A percentile compares a stretch with the other conserved stretches of the same genome.
phyloP scores from a whole-genome alignment of 2,797 vertebrate species.

The Tinamus major region DNA sequence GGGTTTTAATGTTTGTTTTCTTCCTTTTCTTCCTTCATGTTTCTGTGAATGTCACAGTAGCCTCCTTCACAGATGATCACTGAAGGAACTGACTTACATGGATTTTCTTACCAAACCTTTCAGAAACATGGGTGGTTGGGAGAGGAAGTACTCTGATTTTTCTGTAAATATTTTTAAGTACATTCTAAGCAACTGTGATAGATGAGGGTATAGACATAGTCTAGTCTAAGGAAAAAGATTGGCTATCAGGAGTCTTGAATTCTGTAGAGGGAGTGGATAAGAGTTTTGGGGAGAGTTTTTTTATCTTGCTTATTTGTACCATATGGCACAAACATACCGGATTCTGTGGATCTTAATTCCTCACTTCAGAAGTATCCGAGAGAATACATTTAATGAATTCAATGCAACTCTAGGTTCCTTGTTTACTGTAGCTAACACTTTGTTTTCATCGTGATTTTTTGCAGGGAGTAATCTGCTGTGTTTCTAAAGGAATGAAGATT shows the following conservation, averaged over 20 bases:
- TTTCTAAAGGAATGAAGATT: conserved; percentile 83
- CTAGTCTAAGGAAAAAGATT: background rate
- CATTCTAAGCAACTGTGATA: background rate
- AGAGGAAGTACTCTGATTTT: background rate
- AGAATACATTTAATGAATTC: background rate
- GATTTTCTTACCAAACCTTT: background rate
- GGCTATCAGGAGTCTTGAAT: background rate
- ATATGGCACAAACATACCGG: background rate
- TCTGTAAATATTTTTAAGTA: background rate
- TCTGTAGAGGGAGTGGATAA: background rate
- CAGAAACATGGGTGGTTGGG: background rate
- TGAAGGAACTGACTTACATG: background rate
- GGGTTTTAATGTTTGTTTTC: background rate
- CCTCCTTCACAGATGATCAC: background rate
- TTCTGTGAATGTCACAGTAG: background rate
- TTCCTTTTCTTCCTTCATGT: background rate
- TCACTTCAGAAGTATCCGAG: background rate
- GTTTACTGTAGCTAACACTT: background rate
- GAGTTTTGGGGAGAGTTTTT: background rate
- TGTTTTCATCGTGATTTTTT: conserved; percentile 16
- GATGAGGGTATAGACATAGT: background rate
- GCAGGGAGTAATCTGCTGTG: conserved; percentile 82
- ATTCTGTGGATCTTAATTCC: background rate
- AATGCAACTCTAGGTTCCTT: background rate
- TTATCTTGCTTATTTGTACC: background rate